Percentiles rank a stretch among this genome's conserved stretches.
Conservation (phyloP, 1,140 invertebrate species). For the Drosophila athabasca region DNA sequence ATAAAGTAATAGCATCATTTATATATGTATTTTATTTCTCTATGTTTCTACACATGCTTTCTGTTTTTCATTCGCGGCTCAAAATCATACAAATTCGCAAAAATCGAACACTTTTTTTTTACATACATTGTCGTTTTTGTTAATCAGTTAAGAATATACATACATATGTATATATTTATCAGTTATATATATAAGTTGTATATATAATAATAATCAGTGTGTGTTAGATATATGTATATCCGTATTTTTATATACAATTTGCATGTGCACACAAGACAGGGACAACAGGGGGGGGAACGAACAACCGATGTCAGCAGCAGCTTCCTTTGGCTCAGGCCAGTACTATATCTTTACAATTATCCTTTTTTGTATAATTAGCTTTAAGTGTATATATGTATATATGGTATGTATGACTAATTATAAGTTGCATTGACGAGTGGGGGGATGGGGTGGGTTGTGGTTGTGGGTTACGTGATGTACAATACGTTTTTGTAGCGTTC, state of each 20-base stretch:
- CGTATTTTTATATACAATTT: conserved; percentile 55
- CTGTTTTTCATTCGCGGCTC: conserved; percentile 13
- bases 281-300: conserved; percentile 14
- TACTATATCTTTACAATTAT: conserved; percentile 48
- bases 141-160: conserved; percentile 23
- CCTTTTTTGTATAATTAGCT: conserved; percentile 12
- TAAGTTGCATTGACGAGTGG: conserved; percentile 60
- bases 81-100: conserved; percentile 45
- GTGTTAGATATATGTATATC: conserved; percentile 20
- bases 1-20: conserved; percentile 23
- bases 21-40: conserved; percentile 35
- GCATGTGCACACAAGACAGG: conserved; percentile 57
- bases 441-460: conserved; percentile 25
- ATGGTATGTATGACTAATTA: conserved; percentile 52
- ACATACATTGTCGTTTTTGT: conserved; percentile 13
- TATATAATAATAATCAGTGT: conserved; percentile 38
- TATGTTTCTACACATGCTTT: conserved; percentile 11
- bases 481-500: conserved; percentile 55
- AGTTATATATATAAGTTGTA: conserved; percentile 17
- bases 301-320: conserved; percentile 61
- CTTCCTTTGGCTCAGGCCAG: conserved; percentile 40
- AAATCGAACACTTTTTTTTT: conserved; percentile 28
- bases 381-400: conserved; percentile 18
- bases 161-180: conserved; percentile 31
- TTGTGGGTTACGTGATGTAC: conserved; percentile 32